Evolutionary conservation across 1,140 invertebrate genomes (phyloP), one percentile per base, ranked within the genome.

Genomic region (Whitmania pigra): DNA sequence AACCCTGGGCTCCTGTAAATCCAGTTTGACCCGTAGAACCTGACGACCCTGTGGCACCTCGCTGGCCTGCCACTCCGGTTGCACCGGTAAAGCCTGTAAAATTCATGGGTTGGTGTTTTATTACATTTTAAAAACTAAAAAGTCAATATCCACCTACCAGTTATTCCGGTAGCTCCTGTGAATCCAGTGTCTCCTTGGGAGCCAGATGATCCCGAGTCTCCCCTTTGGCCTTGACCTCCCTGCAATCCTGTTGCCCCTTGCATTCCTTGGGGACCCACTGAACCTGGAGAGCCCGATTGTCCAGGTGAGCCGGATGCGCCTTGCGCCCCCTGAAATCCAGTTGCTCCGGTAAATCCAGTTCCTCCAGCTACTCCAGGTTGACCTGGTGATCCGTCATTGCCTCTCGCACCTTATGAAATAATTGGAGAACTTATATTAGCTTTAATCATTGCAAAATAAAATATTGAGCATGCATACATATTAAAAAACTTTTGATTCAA

Each of bases 301-400:
- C 53, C 53, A 27, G 36, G 43, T 18, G 6, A 15, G 36, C 73
- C 73, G 53, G 53, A 31, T 9, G 27, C 22, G 27, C 73, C 73
- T 22, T 53, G 71, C 9, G 29, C 20, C 73, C 73, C 73, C 9
- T 76, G 73, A 36, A 73, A 69, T 36, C 85, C 85, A 43, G 80
- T 80, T 69, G 78, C 75, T 69, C 86, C 85, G 13, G 22, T 72
- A 22, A 57, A 57, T 36, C 57, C 54, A 67, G 25, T 36, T 63
- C 5, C n/a, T 22, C 54, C 54, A 31, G 49, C 29, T 13, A 43
- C 22, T 27, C 54, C 54, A 5, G 67, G 18, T 20, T 67, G 22
- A 31, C 57, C 54, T 29, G 29, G 57, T 6, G 57, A 54, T 29
- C 54, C 54, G n/a, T 22, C 17, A 72, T 29, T 31, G 7, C 60